These are phyloP conservation scores for Mixornis gularis DNA, from an alignment of 2,113 vertebrate species.

Conservation along the genomic window DNA sequence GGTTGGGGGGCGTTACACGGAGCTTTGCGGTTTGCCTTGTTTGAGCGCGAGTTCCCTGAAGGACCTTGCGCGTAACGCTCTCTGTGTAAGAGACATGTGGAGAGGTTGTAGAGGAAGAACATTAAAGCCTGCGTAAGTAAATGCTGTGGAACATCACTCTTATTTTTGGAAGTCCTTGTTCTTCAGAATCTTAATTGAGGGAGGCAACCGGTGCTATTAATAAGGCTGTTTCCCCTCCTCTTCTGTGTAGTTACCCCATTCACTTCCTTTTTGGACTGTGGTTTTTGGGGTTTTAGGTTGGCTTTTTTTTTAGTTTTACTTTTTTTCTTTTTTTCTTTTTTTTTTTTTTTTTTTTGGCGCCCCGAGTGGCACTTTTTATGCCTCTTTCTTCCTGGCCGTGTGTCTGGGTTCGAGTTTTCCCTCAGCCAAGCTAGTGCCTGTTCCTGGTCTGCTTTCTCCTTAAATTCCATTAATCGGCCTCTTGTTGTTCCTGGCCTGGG, in stretches of 20 bases:
- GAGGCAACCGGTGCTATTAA: not conserved
- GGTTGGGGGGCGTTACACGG: not conserved
- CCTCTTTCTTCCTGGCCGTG: constrained; percentile 37
- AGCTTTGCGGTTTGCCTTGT: constrained; percentile 16
- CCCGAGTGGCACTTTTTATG: not conserved
- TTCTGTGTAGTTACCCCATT: not conserved
- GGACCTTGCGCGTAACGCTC: not conserved
- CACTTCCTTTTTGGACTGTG: not conserved
- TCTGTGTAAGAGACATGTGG: not conserved
- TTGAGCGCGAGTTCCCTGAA: constrained; percentile 39
- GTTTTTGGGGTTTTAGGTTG: not conserved
- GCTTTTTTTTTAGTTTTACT: not conserved
- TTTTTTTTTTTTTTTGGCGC: not conserved
- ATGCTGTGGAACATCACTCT: not conserved
- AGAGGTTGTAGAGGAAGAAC: constrained; percentile 53
- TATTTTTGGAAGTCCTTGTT: constrained; percentile 26
- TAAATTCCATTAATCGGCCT: not conserved
- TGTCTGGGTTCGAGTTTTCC: constrained; percentile 33
- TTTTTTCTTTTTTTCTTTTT: not conserved
- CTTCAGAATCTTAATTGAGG: not conserved
- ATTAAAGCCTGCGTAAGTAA: constrained; percentile 65
- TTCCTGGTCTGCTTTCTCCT: constrained; percentile 44
- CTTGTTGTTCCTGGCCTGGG: constrained; percentile 41
- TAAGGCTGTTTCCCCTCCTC: not conserved
- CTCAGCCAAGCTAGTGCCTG: constrained; percentile 32